Evolutionary conservation across 2,113 vertebrate genomes (phyloP), one percentile per base, ranked within the genome.

Genomic region (Erythrocercus mccallii): DNA sequence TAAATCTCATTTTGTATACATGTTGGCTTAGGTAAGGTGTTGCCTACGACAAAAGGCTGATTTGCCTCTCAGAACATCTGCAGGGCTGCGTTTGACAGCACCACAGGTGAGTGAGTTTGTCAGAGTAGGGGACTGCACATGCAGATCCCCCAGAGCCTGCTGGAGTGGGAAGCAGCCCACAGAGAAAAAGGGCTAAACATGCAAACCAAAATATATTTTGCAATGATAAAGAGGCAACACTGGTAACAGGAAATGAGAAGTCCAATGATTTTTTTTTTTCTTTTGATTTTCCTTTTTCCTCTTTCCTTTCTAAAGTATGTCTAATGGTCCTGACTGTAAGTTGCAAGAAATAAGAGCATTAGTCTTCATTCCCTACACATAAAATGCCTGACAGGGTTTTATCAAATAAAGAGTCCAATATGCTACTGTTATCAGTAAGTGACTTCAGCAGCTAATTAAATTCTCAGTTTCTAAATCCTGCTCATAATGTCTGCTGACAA

Each of bases 391-490:
- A 95, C 90, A 95, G 85, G 23, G 50, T 84, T 95, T 95, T 96
- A 96, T 96, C 96, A 96, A 95, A 96, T 95, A 95, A 93, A 90
- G 90, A 95, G 94, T 58, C 86, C 93, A 96, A 92, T 97, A 96
- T 95, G 92, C 61, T 94, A 73, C 91, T 83, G 90, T 94, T 96
- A 95, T 96, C 94, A 94, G 79, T 90, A 95, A 90, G 88, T 83
- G 80, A 95, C 90, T 96, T 95, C 96, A 97, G 92, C 82, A 92
- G 92, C 94, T 96, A 96, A 95, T 97, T 97, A 96, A 96, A 95
- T 94, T 94, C 91, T 95, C 88, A 72, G 88, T 86, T 97, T 95
- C 94, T 92, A 94, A 96, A 81, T 88, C 89, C 68, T 42, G 33
- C 70, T 95, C 64, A 66, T 88, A 91, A 92, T 48, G 61, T 93